phyloP scores from a whole-genome alignment of 1,140 invertebrate genomes.

The Acyrthosiphon pisum region DNA sequence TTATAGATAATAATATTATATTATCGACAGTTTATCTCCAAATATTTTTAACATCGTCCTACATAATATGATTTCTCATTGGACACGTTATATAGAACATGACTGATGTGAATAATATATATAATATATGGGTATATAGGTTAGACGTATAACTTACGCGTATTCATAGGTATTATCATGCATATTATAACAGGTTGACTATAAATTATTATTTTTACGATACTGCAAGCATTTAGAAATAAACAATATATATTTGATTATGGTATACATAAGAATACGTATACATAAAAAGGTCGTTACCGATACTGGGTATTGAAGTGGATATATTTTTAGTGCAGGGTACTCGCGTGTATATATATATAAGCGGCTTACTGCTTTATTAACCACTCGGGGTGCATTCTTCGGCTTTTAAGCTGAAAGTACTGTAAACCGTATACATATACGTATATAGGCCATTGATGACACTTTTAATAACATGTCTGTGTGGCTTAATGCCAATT shows the following conservation, averaged over 20 bases:
- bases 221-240: not conserved
- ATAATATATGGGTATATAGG: not conserved
- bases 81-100: not conserved
- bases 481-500: conserved; percentile 20
- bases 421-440: not conserved
- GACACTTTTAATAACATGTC: conserved; percentile 36
- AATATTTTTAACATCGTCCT: not conserved
- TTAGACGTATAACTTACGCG: not conserved
- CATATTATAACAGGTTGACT: not conserved
- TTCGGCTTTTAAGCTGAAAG: conserved; percentile 35
- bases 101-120: not conserved
- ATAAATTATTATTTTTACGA: conserved; percentile 8
- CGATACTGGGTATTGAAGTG: not conserved
- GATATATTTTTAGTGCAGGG: conserved; percentile 24
- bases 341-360: not conserved
- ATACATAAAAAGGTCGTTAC: conserved; percentile 24
- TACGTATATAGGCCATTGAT: not conserved
- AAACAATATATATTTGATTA: conserved; percentile 5
- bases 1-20: not conserved
- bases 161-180: not conserved
- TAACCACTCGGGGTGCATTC: conserved; percentile 30
- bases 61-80: not conserved
- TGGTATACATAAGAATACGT: not conserved
- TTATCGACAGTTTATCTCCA: not conserved
- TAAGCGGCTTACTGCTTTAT: conserved; percentile 37